Conservation (phyloP, 2,888 invertebrate genomes). For the Pyrrhosoma nymphula region DNA sequence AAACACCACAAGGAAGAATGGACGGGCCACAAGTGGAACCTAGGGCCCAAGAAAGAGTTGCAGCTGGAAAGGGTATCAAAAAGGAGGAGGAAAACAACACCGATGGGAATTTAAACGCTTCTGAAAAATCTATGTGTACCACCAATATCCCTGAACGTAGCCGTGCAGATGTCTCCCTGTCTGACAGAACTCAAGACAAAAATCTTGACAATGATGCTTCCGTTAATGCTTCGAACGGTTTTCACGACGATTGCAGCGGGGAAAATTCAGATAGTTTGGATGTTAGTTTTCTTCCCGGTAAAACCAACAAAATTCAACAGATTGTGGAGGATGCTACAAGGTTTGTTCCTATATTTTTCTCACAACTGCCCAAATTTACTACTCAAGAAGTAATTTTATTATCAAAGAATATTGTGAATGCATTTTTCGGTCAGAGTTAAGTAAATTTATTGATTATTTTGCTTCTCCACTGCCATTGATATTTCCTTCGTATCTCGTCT, state of each 20-base stretch:
- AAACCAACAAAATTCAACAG: conserved; percentile 79
- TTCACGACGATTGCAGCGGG: conserved; percentile 57
- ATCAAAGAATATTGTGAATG: background rate
- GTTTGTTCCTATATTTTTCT: conserved; percentile 76
- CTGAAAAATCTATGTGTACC: conserved; percentile 57
- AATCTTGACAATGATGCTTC: conserved; percentile 50
- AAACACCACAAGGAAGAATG: conserved; percentile 66
- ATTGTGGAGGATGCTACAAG: conserved; percentile 84
- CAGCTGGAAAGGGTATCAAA: conserved; percentile 64
- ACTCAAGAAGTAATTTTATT: background rate
- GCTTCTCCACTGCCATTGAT: background rate
- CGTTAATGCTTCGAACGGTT: conserved; percentile 63
- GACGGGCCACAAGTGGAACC: conserved; percentile 64
- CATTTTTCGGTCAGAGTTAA: background rate
- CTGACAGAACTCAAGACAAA: conserved; percentile 53
- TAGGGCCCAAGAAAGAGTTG: conserved; percentile 63
- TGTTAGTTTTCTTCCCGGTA: conserved; percentile 67
- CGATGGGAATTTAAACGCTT: conserved; percentile 58
- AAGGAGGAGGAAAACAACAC: conserved; percentile 63
- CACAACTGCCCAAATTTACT: background rate
- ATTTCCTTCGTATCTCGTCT: background rate
- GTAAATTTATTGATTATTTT: background rate
- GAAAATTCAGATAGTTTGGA: conserved; percentile 55
- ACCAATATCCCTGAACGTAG: conserved; percentile 61
- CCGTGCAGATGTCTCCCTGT: conserved; percentile 64